Evolutionary conservation across 2,888 invertebrate genomes (phyloP), one percentile per base, ranked within the genome.

Genomic region (Pristionchus japonicus): DNA sequence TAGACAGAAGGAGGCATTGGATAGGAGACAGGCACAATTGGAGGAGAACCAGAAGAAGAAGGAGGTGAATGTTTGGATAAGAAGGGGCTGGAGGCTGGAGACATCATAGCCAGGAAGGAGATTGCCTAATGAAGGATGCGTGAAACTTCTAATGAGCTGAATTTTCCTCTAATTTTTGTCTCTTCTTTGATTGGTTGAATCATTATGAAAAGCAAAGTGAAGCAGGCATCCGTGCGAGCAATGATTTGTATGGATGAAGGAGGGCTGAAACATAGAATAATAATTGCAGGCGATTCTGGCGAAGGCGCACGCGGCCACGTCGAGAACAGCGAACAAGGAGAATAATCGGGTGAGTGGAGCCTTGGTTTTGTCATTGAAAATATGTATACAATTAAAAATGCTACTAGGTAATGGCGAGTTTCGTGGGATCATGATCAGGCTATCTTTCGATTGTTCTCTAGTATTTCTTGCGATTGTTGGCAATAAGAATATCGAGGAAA

Each of bases 241-340:
- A n/a, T n/a, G n/a, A n/a, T n/a, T n/a, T n/a, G n/a, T 15, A 0
- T 17, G 77, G 20, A n/a, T 34, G 40, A 43, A 13, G 77, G 23
- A 43, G 27, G 74, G 15, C 3, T 77, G 77, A 43, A 43, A 40
- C n/a, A n/a, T n/a, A n/a, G n/a, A n/a, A n/a, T 57, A 4, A 23
- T n/a, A 1, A 52, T 86, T 88, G 83, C 86, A 92, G 92, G 92
- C 91, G 49, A 90, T 92, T 82, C 89, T 93, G 47, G 90, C 91
- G 9, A 90, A 91, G 34, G 91, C 92, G 20, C 93, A 93, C 88
- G 91, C 90, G n/a, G 89, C 89, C 23, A 89, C 93, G 23, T 93
- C 93, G n/a, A 90, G 93, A 40, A 91, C 90, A 13, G 92, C 91
- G 6, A 89, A 90, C 20, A 90, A 86, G 67, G 86, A 86, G 47